phyloP scores from a whole-genome alignment of 2,888 invertebrate genomes.

The Augochlorella aurata region DNA sequence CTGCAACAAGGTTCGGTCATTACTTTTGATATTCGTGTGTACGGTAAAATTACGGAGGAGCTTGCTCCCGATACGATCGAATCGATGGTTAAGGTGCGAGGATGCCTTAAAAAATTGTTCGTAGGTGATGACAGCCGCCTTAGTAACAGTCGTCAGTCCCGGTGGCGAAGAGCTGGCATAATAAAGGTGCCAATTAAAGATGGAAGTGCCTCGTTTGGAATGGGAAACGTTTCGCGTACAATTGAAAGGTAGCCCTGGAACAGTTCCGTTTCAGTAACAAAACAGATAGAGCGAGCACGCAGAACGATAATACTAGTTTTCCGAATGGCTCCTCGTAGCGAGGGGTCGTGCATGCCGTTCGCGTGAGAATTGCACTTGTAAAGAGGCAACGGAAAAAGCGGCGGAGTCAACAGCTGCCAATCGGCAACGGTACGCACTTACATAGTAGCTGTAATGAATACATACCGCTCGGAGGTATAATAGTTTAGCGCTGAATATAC shows the following conservation, averaged over 20 bases:
- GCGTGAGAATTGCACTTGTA: conserved; percentile 12
- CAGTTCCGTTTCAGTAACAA: neutral
- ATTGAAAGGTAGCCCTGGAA: neutral
- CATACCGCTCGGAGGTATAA: conserved; percentile 27
- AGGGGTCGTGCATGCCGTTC: neutral
- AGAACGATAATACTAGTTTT: conserved; percentile 1
- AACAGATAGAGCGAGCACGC: neutral
- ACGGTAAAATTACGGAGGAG: too few species aligned
- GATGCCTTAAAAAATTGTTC: too few species aligned
- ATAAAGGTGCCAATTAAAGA: neutral
- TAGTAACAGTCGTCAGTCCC: too few species aligned
- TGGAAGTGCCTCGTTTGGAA: neutral
- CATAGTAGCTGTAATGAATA: conserved; percentile 29
- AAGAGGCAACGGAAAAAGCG: conserved; percentile 8
- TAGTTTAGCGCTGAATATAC: conserved; percentile 23
- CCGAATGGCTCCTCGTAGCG: neutral
- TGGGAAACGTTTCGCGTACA: neutral
- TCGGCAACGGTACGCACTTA: conserved; percentile 6
- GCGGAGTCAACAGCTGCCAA: conserved; percentile 26
- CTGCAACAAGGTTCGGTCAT: too few species aligned
- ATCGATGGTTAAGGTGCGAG: too few species aligned
- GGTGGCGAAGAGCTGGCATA: neutral
- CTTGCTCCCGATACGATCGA: too few species aligned
- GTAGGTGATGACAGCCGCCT: too few species aligned
- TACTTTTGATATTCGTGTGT: too few species aligned